These are phyloP conservation scores for Anseranas semipalmata DNA, from an alignment of 2,113 vertebrate species.

Conservation along the genomic window DNA sequence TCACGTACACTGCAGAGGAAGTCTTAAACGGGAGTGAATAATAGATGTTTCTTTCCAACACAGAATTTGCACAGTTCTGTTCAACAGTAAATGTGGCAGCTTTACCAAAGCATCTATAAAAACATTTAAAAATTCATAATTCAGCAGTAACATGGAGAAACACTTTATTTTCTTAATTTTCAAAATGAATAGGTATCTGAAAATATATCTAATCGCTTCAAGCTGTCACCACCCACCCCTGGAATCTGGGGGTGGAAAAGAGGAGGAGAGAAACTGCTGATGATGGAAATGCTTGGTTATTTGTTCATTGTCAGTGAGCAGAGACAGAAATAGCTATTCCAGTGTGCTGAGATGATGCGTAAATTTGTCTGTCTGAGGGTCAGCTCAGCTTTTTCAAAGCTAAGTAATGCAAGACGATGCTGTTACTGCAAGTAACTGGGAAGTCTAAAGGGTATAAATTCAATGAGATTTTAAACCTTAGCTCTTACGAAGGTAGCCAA, in stretches of 20 bases:
- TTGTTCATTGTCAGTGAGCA: conserved; percentile 49
- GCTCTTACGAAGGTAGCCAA: background rate
- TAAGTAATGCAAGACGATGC: background rate
- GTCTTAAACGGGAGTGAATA: background rate
- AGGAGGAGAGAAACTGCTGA: conserved; percentile 46
- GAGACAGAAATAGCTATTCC: conserved; percentile 26
- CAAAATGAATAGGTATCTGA: conserved; percentile 45
- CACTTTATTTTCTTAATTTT: background rate
- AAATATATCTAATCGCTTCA: conserved; percentile 40
- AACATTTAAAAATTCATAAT: background rate
- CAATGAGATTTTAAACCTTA: background rate
- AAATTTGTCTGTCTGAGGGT: background rate
- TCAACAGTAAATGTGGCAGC: background rate
- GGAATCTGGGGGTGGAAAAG: conserved; percentile 47
- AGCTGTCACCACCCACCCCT: conserved; percentile 68
- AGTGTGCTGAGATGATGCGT: background rate
- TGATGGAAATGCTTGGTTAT: conserved; percentile 37
- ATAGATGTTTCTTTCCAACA: no score
- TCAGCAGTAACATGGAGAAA: background rate
- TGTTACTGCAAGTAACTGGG: background rate
- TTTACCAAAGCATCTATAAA: background rate
- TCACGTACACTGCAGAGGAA: background rate
- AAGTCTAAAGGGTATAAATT: background rate
- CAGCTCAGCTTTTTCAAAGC: background rate
- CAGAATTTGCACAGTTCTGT: background rate